These are phyloP conservation scores for Phytoseiulus persimilis DNA, from an alignment of 2,888 invertebrate genomes.

Conservation along the genomic window DNA sequence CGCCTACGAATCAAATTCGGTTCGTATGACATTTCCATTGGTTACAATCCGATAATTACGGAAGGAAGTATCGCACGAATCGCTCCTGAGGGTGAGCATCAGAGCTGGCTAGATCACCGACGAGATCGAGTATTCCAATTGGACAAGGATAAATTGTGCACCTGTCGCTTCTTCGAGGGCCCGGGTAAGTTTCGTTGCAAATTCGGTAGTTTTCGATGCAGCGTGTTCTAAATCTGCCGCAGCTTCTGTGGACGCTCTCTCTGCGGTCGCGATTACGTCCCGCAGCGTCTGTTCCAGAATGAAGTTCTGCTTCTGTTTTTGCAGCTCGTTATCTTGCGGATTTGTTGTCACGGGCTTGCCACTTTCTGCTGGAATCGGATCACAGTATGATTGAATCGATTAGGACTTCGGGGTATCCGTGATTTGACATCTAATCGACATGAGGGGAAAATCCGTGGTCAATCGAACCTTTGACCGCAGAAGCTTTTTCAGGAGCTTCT, in stretches of 20 bases:
- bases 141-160: not conserved
- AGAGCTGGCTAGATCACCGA: too few species aligned
- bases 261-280: not conserved
- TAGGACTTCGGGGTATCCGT: not conserved
- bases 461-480: not conserved
- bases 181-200: slow-evolving; percentile 17
- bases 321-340: not conserved
- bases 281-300: slow-evolving; percentile 32
- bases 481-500: not conserved
- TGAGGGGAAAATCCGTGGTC: not conserved
- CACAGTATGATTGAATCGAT: not conserved
- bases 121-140: too few species aligned
- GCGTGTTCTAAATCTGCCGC: slow-evolving; percentile 7
- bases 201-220: not conserved
- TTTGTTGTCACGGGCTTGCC: not conserved
- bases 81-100: too few species aligned
- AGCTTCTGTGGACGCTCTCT: not conserved
- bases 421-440: too few species aligned
- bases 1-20: not conserved
- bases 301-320: slow-evolving; percentile 20
- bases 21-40: too few species aligned
- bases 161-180: slow-evolving; percentile 29
- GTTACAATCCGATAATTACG: too few species aligned
- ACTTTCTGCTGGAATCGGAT: not conserved
- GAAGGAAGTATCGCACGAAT: too few species aligned